Evolutionary conservation across 1,140 invertebrate genomes (phyloP), one percentile per base, ranked within the genome.

Genomic region (Tetranychus urticae): DNA sequence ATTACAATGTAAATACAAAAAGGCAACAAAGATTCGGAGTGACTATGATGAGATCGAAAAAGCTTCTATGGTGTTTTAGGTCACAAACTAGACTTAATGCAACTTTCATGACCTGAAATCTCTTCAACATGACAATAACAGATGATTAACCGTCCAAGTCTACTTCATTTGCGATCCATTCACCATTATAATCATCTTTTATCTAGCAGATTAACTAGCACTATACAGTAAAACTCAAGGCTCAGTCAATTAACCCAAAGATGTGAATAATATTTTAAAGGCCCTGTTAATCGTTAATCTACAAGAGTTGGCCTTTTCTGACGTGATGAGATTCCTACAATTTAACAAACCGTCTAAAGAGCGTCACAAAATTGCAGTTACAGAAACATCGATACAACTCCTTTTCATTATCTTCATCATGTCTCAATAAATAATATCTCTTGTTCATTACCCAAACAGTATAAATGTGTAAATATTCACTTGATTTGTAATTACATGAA

Each of bases 71-170:
- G 23, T 23, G 23, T 23, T 23, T 23, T 23, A 23, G 23, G 23
- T 23, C 33, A 54, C 39, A 42, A 42, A 10, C 10, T 14, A 45
- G 57, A 2, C n/a, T 62, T 23, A 60, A 55, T 31, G 34, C 37
- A 14, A 42, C 33, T 59, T 23, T 54, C 47, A 66, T 64, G 35
- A 86, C 84, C 6, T 72, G 88, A 39, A 86, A 91, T 69, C 69
- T 89, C 0, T 86, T 84, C 2, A 87, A 85, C 69, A 67, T 69
- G 65, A 67, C 66, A 85, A 85, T 69, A 83, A 88, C 85, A 0
- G 85, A 88, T 1, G 85, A 88, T 68, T 87, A 85, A 31, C 69
- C 85, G 10, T 86, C 83, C 66, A 66, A 65, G 57, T 84, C 82
- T 1, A 83, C 82, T 1, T 85, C 83, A 57, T 63, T 37, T 62